Conservation (phyloP, 1,140 invertebrate genomes). For the Parapsyche elsis region DNA sequence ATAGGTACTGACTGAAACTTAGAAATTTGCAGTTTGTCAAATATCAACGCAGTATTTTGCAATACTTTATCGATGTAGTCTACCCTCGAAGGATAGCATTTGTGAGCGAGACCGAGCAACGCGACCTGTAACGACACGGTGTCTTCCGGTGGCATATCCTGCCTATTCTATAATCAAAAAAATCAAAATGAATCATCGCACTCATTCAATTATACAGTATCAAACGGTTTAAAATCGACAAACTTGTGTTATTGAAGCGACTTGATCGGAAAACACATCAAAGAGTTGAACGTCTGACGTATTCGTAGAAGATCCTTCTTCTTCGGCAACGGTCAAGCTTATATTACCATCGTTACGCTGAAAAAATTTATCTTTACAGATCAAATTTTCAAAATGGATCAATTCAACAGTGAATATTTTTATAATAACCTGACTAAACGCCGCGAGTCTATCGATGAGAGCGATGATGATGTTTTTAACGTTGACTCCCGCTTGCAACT, state of each 20-base stretch:
- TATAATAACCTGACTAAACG: conserved; percentile 76
- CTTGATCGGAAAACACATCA: conserved; percentile 98
- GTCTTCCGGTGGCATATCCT: conserved; percentile 95
- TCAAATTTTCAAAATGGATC: conserved; percentile 7
- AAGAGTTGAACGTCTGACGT: conserved; percentile 93
- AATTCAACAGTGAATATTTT: neutral
- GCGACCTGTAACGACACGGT: conserved; percentile 96
- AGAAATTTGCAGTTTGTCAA: conserved; percentile 73
- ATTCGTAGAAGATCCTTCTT: conserved; percentile 74
- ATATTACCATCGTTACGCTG: conserved; percentile 66
- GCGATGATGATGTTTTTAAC: conserved; percentile 99
- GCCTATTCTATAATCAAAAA: conserved; percentile 75
- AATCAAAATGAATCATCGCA: conserved; percentile 17
- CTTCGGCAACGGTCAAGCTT: conserved; percentile 65
- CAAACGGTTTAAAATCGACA: conserved; percentile 34
- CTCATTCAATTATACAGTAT: neutral
- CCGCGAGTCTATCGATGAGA: conserved; percentile 91
- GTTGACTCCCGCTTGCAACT: conserved; percentile 94
- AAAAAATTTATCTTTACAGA: too few species aligned
- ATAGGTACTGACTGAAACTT: conserved; percentile 33
- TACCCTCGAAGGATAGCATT: conserved; percentile 94
- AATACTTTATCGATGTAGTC: conserved; percentile 97
- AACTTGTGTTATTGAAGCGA: conserved; percentile 94
- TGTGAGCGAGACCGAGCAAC: conserved; percentile 93
- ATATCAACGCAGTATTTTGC: conserved; percentile 88